A percentile compares a stretch with the other conserved stretches of the same genome.
Evolutionary conservation across 2,113 vertebrate genomes (phyloP).

Genomic region (Prionailurus viverrinus): DNA sequence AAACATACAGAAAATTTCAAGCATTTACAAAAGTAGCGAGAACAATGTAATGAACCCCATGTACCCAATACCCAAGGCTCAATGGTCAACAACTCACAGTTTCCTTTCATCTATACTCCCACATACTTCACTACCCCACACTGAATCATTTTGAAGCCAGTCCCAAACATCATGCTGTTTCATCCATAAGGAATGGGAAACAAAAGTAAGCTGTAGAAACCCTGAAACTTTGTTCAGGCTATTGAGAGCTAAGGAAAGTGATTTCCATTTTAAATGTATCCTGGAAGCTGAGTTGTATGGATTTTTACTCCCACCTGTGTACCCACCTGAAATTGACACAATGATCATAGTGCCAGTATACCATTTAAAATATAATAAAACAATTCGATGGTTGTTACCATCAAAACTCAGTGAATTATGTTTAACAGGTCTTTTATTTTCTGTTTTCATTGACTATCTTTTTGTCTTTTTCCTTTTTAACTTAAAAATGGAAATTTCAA

Average conservation of each 20-base stretch:
- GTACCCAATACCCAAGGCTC: background rate
- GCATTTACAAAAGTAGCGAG: background rate
- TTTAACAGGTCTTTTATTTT: background rate
- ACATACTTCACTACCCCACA: background rate
- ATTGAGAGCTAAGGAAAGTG: background rate
- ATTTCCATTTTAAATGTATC: background rate
- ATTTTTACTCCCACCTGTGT: background rate
- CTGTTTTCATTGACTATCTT: background rate
- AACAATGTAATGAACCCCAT: background rate
- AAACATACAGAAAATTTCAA: background rate
- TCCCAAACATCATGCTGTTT: background rate
- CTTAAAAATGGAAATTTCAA: background rate
- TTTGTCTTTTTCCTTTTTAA: background rate
- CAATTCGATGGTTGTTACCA: background rate
- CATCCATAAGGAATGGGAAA: background rate
- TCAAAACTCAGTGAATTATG: background rate
- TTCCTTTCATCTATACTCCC: background rate
- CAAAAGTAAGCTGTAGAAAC: conserved; percentile 67
- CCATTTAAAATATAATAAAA: background rate
- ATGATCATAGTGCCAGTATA: background rate
- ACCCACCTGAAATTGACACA: background rate
- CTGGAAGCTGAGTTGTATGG: background rate
- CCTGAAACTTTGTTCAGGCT: background rate
- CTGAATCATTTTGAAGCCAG: conserved; percentile 26
- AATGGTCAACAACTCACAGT: background rate